Conservation (phyloP, 2,888 invertebrate genomes). For the Zygothrica quintamaculata region DNA sequence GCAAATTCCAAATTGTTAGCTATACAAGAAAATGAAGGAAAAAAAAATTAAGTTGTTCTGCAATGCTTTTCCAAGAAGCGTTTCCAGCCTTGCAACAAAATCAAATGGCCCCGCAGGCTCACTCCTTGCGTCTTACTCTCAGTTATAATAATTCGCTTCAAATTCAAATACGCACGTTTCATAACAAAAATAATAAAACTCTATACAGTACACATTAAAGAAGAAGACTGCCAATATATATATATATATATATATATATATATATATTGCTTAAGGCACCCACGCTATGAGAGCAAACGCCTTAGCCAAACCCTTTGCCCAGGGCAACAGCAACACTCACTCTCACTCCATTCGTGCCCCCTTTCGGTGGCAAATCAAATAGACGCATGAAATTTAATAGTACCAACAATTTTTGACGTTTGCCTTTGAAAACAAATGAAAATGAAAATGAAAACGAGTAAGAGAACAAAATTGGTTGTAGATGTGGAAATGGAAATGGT, state of each 20-base stretch:
- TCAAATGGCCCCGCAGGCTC: conserved; percentile 30
- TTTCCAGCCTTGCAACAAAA: conserved; percentile 37
- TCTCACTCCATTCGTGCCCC: background rate
- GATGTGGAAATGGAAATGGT: background rate
- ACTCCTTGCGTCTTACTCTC: conserved; percentile 38
- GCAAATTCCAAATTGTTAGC: conserved; percentile 62
- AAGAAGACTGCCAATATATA: conserved; percentile 39
- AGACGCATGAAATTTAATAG: conserved; percentile 78
- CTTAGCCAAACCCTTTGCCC: conserved; percentile 54
- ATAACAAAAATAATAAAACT: conserved; percentile 57
- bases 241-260: no score
- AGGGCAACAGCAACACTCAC: conserved; percentile 43
- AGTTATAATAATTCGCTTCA: conserved; percentile 76
- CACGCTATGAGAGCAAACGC: conserved; percentile 35
- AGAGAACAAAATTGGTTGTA: conserved; percentile 19
- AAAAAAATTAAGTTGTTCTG: conserved; percentile 72
- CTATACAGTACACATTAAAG: conserved; percentile 15
- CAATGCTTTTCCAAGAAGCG: conserved; percentile 69
- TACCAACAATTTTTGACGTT: conserved; percentile 68
- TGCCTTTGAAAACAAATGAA: conserved; percentile 52
- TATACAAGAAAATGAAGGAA: no score
- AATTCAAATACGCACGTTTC: conserved; percentile 77
- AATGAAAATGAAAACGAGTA: conserved; percentile 39
- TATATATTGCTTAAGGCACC: conserved; percentile 31
- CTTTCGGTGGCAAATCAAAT: conserved; percentile 64